phyloP scores from a whole-genome alignment of 2,797 vertebrate genomes.

The Gouania willdenowi region DNA sequence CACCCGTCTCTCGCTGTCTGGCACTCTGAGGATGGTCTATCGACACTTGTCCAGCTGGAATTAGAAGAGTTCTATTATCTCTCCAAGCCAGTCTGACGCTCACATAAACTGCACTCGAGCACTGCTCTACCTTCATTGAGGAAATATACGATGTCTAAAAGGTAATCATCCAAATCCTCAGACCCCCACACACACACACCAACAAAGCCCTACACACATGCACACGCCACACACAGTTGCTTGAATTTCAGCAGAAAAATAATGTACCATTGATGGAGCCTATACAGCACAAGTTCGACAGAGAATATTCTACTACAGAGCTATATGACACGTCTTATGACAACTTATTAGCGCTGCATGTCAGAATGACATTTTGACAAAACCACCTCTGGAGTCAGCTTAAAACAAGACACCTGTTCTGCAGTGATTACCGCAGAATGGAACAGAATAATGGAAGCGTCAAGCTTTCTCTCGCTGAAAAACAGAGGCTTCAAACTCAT shows the following conservation, averaged over 20 bases:
- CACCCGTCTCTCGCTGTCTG: no score
- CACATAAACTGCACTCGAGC: constrained; percentile 5
- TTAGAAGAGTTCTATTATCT: constrained; percentile 7
- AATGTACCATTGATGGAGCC: not conserved
- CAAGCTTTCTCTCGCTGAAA: constrained; percentile 7
- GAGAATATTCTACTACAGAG: constrained; percentile 1
- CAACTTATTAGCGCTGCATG: constrained; percentile 12
- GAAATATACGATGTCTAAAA: constrained; percentile 9
- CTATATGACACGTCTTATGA: not conserved
- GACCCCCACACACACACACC: not conserved
- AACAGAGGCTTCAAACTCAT: no score
- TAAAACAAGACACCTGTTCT: constrained; percentile 25
- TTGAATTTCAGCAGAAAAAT: not conserved
- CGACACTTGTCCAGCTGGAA: constrained; percentile 1
- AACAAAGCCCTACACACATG: not conserved
- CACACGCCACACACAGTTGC: not conserved
- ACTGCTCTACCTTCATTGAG: not conserved
- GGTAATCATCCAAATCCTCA: constrained; percentile 11
- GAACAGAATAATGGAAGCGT: constrained; percentile 22
- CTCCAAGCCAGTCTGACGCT: not conserved
- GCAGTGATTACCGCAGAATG: not conserved
- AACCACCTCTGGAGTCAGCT: constrained; percentile 2
- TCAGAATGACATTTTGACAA: constrained; percentile 26
- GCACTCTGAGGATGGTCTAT: no score
- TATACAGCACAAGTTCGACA: not conserved